Percentiles rank a stretch among this genome's conserved stretches.
These are phyloP conservation scores for Drosophila yakuba DNA, from an alignment of 1,140 invertebrate genomes.

Conservation along the genomic window DNA sequence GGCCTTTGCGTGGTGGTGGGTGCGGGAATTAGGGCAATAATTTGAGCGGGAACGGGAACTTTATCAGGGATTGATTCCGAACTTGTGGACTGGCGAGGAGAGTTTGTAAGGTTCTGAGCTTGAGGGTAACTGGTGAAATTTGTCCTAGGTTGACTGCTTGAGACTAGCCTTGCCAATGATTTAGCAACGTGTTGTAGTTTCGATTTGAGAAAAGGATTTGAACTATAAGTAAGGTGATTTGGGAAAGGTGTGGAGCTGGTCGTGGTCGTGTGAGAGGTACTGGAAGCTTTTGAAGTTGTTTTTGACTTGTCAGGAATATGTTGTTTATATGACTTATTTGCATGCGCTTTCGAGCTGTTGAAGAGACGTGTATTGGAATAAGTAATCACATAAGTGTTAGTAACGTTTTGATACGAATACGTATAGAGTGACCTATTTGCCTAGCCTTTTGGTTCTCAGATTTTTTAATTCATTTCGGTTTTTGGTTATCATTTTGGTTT, in stretches of 20 bases:
- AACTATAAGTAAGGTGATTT: slow-evolving; percentile 45
- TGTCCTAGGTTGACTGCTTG: slow-evolving; percentile 19
- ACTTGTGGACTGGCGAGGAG: slow-evolving; percentile 12
- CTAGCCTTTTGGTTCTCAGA: slow-evolving; percentile 54
- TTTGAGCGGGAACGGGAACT: slow-evolving; percentile 2
- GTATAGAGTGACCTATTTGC: slow-evolving; percentile 8
- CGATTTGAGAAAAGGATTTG: slow-evolving; percentile 73
- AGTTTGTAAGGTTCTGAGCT: slow-evolving; percentile 14
- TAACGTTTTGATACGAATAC: slow-evolving; percentile 41
- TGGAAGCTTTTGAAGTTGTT: slow-evolving; percentile 49
- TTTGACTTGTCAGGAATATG: slow-evolving; percentile 62
- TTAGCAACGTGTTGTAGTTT: slow-evolving; percentile 61
- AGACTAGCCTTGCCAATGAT: slow-evolving; percentile 47
- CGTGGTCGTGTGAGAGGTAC: slow-evolving; percentile 28
- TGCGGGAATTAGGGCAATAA: slow-evolving; percentile 1
- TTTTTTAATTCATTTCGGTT: slow-evolving; percentile 12
- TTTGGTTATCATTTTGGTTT: slow-evolving; percentile 8
- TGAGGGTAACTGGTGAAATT: slow-evolving; percentile 1
- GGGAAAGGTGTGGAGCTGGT: slow-evolving; percentile 35
- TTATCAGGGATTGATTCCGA: slow-evolving; percentile 7
- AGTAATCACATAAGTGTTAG: slow-evolving; percentile 75
- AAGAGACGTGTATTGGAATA: slow-evolving; percentile 76
- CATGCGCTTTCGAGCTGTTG: slow-evolving; percentile 84
- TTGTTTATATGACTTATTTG: slow-evolving; percentile 71
- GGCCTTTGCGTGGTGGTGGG: slow-evolving; percentile 26